Conservation (phyloP, 1,140 invertebrate genomes). For the Octopus sinensis region DNA sequence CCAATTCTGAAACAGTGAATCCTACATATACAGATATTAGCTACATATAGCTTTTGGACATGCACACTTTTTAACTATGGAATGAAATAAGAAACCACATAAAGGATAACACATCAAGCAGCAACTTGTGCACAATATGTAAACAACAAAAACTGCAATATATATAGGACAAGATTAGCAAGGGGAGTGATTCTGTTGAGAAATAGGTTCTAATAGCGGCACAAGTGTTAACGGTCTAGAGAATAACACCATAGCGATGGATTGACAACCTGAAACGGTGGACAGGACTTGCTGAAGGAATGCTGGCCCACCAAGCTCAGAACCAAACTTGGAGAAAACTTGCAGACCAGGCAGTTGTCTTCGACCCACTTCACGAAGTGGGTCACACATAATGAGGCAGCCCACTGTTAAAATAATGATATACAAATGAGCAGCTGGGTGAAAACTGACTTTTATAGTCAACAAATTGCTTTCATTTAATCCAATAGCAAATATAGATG, state of each 20-base stretch:
- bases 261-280: constrained; percentile 10
- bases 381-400: constrained; percentile 5
- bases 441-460: constrained; percentile 5
- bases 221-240: constrained; percentile 7
- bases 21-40: constrained; percentile 6
- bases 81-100: not conserved
- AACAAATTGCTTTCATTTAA: constrained; percentile 4
- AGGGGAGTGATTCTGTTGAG: constrained; percentile 10
- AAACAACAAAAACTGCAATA: constrained; percentile 10
- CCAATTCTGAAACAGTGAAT: constrained; percentile 3
- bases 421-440: constrained; percentile 4
- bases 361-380: constrained; percentile 9
- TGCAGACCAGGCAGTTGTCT: constrained; percentile 10
- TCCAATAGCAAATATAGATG: not conserved
- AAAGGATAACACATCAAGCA: constrained; percentile 6
- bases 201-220: constrained; percentile 9
- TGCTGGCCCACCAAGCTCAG: constrained; percentile 9
- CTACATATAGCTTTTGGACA: constrained; percentile 1
- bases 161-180: not conserved
- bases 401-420: constrained; percentile 12
- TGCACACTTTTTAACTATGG: constrained; percentile 3
- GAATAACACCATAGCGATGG: constrained; percentile 10
- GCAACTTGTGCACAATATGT: constrained; percentile 12
- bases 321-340: constrained; percentile 9
- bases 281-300: constrained; percentile 6